Evolutionary conservation across 2,888 invertebrate species (phyloP), one percentile per base, ranked within the genome.

Genomic region (Eupeodes luniger): DNA sequence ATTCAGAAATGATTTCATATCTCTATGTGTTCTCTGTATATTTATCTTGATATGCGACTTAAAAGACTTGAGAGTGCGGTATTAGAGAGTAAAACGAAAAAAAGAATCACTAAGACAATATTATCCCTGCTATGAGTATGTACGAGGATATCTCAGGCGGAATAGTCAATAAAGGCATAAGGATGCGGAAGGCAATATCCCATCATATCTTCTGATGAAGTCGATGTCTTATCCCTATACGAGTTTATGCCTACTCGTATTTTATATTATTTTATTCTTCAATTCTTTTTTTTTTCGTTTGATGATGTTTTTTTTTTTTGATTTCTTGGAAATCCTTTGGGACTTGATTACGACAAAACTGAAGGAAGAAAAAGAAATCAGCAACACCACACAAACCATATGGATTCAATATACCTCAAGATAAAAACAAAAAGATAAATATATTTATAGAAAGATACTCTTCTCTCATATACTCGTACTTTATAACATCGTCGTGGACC

Each of bases 261-360:
- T 44, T 49, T 47, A 16, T 51, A 44, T 44, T 51, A 44, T 44
- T 19, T 64, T 40, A 9, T 51, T 62, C 44, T 55, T 59, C 34
- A 34, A 19, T 55, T 36, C 27, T 19, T 51, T 40, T 70, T 55
- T 2, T 55, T 40, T 5, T 40, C 40, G 40, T 40, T 40, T 53
- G 16, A 69, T 69, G 44, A 51, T 75, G 49, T 53, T 44, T 19
- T 19, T 19, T 19, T 19, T 19, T 1, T 19, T 19, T 19, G 19
- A 1, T 19, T 69, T 79, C 27, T 80, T 64, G 16, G 59, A 84
- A 72, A 57, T 85, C 85, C 88, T 75, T 62, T 36, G 88, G 88
- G 88, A 85, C 78, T 81, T 85, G 85, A 88, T 88, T 78, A 85
- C 75, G 75, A 72, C 53, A 59, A 59, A 72, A 72, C 47, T n/a